Evolutionary conservation across 2,797 vertebrate genomes (phyloP), one percentile per base, ranked within the genome.

Genomic region (Pseudochirops cupreus): DNA sequence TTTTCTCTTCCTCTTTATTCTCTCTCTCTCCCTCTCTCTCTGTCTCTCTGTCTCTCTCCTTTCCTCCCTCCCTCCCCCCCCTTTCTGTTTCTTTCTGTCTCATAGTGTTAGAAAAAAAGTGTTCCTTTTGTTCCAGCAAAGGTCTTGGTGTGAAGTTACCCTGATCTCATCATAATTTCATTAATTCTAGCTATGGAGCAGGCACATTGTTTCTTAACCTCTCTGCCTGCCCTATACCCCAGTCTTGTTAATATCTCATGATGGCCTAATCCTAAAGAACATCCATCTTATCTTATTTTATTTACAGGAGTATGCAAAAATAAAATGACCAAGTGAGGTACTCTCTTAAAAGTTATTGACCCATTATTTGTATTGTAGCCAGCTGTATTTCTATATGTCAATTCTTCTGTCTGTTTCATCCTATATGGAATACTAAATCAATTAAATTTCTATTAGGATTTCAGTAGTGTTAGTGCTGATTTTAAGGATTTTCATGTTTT

Each of bases 281-380:
- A 90, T 96, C 57, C 5, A 33, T 50, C 59, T 95, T 90, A 95
- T 6, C 59, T 93, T 94, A 91, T 96, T 96, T 87, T 92, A 95
- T 97, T 97, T 90, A 1, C 1, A 94, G 94, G 31, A 14, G 31
- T 67, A 56, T 50, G 74, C 87, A 95, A 21, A 95, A 93, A 93
- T 94, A 92, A 93, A 93, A 54, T 54, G 18, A 95, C 10, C 21
- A 50, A 26, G 46, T 46, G 7, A 46, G 74, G 58, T 94, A 16
- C 52, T n/a, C 94, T 89, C 91, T 95, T 96, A 56, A 92, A 94
- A 93, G 29, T 89, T 56, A 94, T 93, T 67, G 92, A 90, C 92
- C 87, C 29, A 53, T 96, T 94, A 24, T 46, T 96, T 96, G 26
- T 92, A 26, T 55, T 96, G 90, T 93, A 67, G 87, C 55, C 67